Evolutionary conservation across 2,113 vertebrate genomes (phyloP), one percentile per base, ranked within the genome.

Genomic region (Dascyllus trimaculatus): DNA sequence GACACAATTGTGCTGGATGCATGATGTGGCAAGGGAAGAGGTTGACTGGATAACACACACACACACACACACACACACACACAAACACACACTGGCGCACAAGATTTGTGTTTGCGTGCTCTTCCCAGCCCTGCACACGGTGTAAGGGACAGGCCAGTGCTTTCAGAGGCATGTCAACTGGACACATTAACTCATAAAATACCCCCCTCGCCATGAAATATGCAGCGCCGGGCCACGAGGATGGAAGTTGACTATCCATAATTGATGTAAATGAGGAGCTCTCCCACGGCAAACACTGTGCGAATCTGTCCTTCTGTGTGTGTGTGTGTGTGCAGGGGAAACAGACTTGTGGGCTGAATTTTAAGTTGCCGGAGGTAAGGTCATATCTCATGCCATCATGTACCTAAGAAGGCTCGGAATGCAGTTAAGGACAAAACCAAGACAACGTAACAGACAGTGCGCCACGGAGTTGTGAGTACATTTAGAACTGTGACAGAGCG

Each of bases 201-300:
- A 90, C 84, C 85, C 89, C 81, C 88, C 82, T 85, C 77, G 51
- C 83, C 88, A 94, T 95, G 88, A 94, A 95, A 94, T 91, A 95
- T 95, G 91, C 92, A 95, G 89, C 77, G 67, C 69, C 52, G 56
- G 88, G 89, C 90, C 86, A 91, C 87, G n/a, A 89, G 87, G 88
- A 93, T 91, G 90, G 90, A 90, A 91, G 90, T 89, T 85, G 85
- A 90, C 87, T 88, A 94, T 95, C 86, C 87, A 94, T 95, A 94
- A 95, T 94, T 95, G 93, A 95, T 94, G 94, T 90, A 94, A 95
- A 95, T 94, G 93, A 95, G 91, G 92, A 94, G 89, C 91, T 91
- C 85, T 94, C 87, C 90, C 75, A 91, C 65, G 76, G 89, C 86
- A 92, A 91, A 88, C 88, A 70, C 87, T 84, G 79, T 69, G 78